Percentiles rank a stretch among this genome's conserved stretches.
Evolutionary conservation across 2,113 vertebrate species (phyloP).

Genomic region (Uropsilus gracilis): DNA sequence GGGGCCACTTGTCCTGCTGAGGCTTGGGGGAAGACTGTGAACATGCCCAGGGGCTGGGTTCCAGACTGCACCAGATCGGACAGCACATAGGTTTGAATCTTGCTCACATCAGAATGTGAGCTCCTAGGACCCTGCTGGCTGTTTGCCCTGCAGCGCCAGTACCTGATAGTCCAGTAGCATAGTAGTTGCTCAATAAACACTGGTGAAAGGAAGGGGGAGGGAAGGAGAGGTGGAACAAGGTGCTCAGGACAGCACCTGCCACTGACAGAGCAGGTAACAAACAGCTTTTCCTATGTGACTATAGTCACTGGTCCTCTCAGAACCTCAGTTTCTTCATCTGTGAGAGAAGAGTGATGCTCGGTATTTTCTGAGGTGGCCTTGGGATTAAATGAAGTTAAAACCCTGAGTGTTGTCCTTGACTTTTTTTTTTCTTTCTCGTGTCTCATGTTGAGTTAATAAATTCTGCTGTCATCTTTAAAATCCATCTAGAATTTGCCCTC

Average conservation of each 20-base stretch:
- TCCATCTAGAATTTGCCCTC: neutral
- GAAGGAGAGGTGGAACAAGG: too few species aligned
- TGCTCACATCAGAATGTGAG: neutral
- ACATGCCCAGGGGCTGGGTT: neutral
- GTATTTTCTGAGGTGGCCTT: neutral
- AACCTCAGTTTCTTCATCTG: neutral
- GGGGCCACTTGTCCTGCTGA: rapidly evolving
- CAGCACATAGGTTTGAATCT: neutral
- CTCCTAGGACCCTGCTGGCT: too few species aligned
- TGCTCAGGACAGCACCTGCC: too few species aligned
- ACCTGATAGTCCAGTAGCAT: too few species aligned
- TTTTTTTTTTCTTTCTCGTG: neutral
- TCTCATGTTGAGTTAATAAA: neutral
- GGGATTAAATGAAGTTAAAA: neutral
- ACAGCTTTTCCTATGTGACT: neutral
- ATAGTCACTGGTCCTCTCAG: neutral
- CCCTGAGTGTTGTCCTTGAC: neutral
- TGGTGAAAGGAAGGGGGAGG: too few species aligned
- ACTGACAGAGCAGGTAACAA: too few species aligned
- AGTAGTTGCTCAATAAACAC: too few species aligned
- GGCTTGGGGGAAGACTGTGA: neutral
- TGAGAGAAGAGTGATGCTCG: neutral
- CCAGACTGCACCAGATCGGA: neutral
- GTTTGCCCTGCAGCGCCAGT: too few species aligned
- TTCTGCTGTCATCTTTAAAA: neutral